phyloP scores from a whole-genome alignment of 2,113 vertebrate genomes.

The Menura novaehollandiae region DNA sequence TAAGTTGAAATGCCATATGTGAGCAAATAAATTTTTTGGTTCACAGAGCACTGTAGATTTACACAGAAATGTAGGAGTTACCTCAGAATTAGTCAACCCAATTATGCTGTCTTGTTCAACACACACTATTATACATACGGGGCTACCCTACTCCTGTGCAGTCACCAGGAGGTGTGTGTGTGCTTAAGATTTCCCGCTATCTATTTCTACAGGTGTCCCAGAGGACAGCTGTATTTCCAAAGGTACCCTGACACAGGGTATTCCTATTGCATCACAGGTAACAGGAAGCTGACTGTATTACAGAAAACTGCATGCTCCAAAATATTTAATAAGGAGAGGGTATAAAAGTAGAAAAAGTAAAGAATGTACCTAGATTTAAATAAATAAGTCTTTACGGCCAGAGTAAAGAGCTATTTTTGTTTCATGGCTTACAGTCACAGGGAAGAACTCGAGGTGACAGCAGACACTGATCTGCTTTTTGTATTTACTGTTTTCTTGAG shows the following conservation, averaged over 20 bases:
- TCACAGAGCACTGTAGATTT: neutral
- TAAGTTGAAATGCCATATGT: neutral
- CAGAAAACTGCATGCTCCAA: neutral
- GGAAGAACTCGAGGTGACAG: neutral
- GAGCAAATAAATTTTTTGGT: neutral
- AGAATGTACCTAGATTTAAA: neutral
- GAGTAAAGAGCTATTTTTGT: neutral
- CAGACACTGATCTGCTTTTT: neutral
- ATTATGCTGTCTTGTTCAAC: neutral
- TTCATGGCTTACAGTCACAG: neutral
- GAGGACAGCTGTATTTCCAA: neutral
- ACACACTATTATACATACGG: accelerated
- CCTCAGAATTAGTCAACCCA: neutral
- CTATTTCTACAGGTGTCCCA: neutral
- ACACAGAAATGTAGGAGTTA: neutral
- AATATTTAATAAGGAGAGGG: neutral
- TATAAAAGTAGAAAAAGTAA: neutral
- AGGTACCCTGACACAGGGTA: neutral
- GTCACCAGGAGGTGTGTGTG: accelerated
- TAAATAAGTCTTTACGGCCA: neutral
- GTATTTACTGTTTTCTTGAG: neutral
- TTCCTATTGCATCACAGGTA: neutral
- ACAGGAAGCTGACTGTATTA: neutral
- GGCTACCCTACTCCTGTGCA: neutral
- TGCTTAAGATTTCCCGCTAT: neutral